A percentile compares a stretch with the other conserved stretches of the same genome.
phyloP scores from a whole-genome alignment of 92 coral and sea anemone species.

The Zoanthus sociatus region DNA sequence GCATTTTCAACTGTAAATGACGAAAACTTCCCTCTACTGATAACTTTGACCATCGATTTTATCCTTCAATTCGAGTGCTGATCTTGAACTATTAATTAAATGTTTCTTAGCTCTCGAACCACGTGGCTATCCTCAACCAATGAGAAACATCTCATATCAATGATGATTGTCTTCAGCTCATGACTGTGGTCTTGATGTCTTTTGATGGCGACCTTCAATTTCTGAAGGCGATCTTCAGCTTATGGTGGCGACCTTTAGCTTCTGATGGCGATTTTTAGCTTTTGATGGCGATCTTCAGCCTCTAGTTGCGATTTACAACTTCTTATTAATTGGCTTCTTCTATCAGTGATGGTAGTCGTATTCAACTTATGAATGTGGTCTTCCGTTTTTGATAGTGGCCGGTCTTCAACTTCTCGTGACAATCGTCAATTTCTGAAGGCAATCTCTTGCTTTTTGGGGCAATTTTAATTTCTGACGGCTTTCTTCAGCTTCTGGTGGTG shows the following conservation, averaged over 20 bases:
- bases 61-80: background rate
- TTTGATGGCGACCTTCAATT: background rate
- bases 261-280: background rate
- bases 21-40: background rate
- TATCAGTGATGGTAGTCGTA: background rate
- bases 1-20: background rate
- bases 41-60: background rate
- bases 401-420: background rate
- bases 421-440: background rate
- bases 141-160: background rate
- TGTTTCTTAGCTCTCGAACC: background rate
- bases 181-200: background rate
- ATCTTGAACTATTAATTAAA: background rate
- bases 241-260: background rate
- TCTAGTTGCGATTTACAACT: background rate
- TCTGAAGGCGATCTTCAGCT: background rate
- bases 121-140: background rate
- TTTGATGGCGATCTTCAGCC: background rate
- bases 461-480: background rate
- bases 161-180: background rate
- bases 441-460: background rate
- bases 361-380: background rate
- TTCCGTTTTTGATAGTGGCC: background rate
- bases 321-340: no score
- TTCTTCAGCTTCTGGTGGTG: background rate